A percentile compares a stretch with the other conserved stretches of the same genome.
These are phyloP conservation scores for Pseudomyrmex pallidus DNA, from an alignment of 1,140 invertebrate genomes.

Conservation along the genomic window DNA sequence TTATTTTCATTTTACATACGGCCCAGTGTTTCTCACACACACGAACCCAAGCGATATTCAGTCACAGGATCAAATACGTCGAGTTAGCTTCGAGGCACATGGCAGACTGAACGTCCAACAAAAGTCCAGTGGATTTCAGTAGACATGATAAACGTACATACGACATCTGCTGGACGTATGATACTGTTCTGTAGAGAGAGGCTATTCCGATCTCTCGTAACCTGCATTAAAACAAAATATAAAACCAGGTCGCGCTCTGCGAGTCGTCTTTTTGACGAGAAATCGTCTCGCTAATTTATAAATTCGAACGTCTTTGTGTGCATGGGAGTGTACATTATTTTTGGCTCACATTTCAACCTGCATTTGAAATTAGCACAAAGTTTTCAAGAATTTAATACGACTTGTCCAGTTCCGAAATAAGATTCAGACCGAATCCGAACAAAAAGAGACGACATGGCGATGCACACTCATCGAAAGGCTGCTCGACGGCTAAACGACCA, in stretches of 20 bases:
- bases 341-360: not conserved
- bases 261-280: conserved; percentile 8
- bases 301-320: too few relatives aligned
- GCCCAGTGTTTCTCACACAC: conserved; percentile 5
- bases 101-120: conserved; percentile 4
- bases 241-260: conserved; percentile 30
- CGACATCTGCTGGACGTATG: conserved; percentile 39
- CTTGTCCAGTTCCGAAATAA: not conserved
- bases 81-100: conserved; percentile 53
- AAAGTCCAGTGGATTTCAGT: conserved; percentile 52
- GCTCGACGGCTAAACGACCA: conserved; percentile 16
- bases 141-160: conserved; percentile 54
- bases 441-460: too few relatives aligned
- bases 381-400: conserved; percentile 21
- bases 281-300: conserved; percentile 22
- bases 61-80: conserved; percentile 57
- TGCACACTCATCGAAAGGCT: conserved; percentile 12
- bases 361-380: not conserved
- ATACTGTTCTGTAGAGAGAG: conserved; percentile 22
- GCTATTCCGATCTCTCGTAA: conserved; percentile 44
- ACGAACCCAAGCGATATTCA: conserved; percentile 35
- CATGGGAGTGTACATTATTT: too few relatives aligned
- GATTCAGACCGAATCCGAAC: too few relatives aligned
- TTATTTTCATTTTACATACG: conserved; percentile 41
- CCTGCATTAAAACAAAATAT: conserved; percentile 27